These are phyloP conservation scores for Melanotaenia maccullochi DNA, from an alignment of 2,797 vertebrate genomes.

Conservation along the genomic window DNA sequence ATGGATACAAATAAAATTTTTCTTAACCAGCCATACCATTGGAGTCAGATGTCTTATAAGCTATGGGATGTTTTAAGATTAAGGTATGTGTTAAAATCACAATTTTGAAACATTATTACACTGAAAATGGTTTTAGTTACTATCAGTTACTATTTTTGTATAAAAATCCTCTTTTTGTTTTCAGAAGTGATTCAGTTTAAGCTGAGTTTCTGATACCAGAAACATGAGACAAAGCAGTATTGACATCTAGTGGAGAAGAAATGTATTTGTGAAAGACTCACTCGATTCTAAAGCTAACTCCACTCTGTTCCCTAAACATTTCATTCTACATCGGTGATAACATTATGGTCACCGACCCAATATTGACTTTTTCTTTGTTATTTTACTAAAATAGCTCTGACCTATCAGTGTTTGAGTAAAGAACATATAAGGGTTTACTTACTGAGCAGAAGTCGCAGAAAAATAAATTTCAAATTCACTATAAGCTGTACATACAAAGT, in stretches of 20 bases:
- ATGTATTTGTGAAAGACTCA: neutral
- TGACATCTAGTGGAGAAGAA: constrained; percentile 67
- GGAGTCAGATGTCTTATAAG: neutral
- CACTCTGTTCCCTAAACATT: neutral
- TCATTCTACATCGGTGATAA: neutral
- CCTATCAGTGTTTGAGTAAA: neutral
- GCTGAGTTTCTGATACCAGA: neutral
- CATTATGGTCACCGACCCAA: neutral
- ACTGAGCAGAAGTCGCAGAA: neutral
- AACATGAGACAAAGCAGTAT: constrained; percentile 16
- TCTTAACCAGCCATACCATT: neutral
- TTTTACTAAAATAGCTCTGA: neutral
- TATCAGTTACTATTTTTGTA: neutral
- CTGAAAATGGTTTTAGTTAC: neutral
- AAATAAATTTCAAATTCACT: too few species aligned
- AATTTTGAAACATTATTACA: neutral
- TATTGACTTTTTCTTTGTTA: neutral
- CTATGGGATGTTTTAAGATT: neutral
- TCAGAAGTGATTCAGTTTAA: neutral
- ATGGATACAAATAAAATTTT: neutral
- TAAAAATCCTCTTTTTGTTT: neutral
- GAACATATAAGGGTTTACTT: neutral
- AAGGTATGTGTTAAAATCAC: neutral
- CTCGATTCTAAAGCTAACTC: neutral
- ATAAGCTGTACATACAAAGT: too few species aligned